Base-by-base conservation (phyloP, 2,113 vertebrate genomes). In the Chaetorhynchus papuensis region DNA sequence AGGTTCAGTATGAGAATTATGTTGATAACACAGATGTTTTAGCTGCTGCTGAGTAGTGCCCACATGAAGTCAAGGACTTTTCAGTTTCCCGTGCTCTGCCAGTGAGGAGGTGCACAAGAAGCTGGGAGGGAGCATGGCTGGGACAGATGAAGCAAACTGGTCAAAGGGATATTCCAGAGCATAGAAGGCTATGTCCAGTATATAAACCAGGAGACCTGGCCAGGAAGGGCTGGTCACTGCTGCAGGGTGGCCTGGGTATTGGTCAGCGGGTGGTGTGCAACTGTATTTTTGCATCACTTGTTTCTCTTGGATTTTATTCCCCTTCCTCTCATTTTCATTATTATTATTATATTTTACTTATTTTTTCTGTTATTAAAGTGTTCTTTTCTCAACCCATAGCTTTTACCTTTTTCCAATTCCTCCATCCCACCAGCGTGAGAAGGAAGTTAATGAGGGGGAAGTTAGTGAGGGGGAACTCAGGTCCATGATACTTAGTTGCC, bases 261-360 rank as follows among this genome's bases (percentile, higher is more conserved):
- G 1, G 27, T 23, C 68, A 81, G 44, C 0, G 0, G 9, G 11
- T 17, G n/a, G 24, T 39, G 24, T 47, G 28, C 8, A 66, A n/a
- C 19, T 59, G 33, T 26, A 52, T 6, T 53, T 53, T 15, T 39
- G 19, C 15, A 28, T 33, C 33, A 33, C 8, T 52, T 39, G 4
- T 59, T 82, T 60, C 39, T 47, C 44, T 26, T 24, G 39, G 24
- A 68, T 60, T 68, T 82, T 75, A 45, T 53, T 89, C 13, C 11
- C 1, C 16, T 89, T 16, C 9, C 6, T 44, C 52, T 45, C 3
- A 0, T 42, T 27, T 50, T 44, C 42, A 39, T 19, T 11, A 20
- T 49, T 49, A 49, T 26, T 49, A 39, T 19, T 23, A 35, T 15
- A 21, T 31, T 41, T 49, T 31, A 42, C 6, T 64, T n/a, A 1